Evolutionary conservation across 2,797 vertebrate species (phyloP).

Genomic region (Bradypodion pumilum): DNA sequence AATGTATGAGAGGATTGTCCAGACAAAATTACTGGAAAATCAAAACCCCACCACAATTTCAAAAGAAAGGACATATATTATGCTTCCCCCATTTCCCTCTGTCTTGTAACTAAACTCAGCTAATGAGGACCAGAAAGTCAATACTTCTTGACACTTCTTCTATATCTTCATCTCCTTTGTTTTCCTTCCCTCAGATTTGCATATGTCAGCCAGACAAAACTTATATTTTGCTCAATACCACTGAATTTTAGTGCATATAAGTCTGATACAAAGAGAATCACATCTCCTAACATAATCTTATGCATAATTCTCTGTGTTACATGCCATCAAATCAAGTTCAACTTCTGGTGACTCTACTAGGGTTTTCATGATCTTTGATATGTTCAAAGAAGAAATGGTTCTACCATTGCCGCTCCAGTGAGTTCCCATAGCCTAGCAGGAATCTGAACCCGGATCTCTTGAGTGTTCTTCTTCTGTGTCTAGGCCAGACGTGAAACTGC

Average conservation of each 20-base stretch:
- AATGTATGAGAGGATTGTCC: too few species aligned
- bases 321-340: too few species aligned
- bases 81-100: neutral
- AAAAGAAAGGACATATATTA: neutral
- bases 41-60: neutral
- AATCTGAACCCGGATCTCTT: neutral
- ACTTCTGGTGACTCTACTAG: too few species aligned
- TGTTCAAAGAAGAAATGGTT: too few species aligned
- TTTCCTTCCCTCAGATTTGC: neutral
- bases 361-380: too few species aligned
- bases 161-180: neutral
- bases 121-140: neutral
- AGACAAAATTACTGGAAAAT: too few species aligned
- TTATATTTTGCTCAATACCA: neutral
- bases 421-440: too few species aligned
- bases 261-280: neutral
- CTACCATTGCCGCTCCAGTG: neutral
- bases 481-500: too few species aligned
- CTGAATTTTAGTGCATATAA: neutral
- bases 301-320: too few species aligned
- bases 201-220: neutral
- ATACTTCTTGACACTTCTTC: neutral
- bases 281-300: neutral
- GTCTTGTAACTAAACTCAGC: neutral
- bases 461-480: too few species aligned